Conservation (phyloP, 2,797 vertebrate species). For the Syngnathus rostellatus region DNA sequence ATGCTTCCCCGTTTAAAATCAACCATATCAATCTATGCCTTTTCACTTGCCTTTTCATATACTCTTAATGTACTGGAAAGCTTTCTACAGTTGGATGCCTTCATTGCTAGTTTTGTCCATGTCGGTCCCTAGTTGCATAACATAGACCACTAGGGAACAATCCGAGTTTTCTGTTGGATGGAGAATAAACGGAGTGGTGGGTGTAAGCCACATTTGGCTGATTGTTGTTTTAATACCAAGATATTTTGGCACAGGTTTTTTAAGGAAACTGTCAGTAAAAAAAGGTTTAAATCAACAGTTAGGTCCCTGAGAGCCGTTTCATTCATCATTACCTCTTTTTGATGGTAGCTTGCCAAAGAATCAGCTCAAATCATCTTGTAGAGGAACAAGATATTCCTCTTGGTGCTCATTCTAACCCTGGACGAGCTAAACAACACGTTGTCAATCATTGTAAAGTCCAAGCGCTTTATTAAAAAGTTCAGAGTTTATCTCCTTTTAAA, state of each 20-base stretch:
- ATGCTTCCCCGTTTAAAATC: conserved; percentile 68
- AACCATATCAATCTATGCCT: conserved; percentile 69
- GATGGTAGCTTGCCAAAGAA: conserved; percentile 51
- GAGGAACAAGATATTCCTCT: conserved; percentile 38
- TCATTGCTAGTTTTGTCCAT: conserved; percentile 70
- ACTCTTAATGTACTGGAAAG: conserved; percentile 92
- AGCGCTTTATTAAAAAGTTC: conserved; percentile 21
- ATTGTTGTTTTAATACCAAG: conserved; percentile 78
- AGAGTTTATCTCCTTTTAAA: conserved; percentile 7
- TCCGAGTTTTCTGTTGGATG: conserved; percentile 74
- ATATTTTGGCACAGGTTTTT: conserved; percentile 76
- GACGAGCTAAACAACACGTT: conserved; percentile 11
- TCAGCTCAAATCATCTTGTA: conserved; percentile 64
- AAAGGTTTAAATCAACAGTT: conserved; percentile 81
- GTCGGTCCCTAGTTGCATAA: conserved; percentile 54
- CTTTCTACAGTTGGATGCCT: conserved; percentile 72
- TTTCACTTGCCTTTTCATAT: conserved; percentile 76
- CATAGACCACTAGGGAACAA: conserved; percentile 66
- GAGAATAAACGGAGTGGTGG: conserved; percentile 15
- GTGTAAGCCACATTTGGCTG: conserved; percentile 75
- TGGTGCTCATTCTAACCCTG: conserved; percentile 18
- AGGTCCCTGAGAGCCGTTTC: conserved; percentile 68
- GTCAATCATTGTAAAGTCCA: conserved; percentile 3
- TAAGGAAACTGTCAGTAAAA: conserved; percentile 73
- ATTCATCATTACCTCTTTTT: conserved; percentile 73